These are phyloP conservation scores for Diplodus puntazzo DNA, from an alignment of 2,797 vertebrate genomes.

Conservation along the genomic window DNA sequence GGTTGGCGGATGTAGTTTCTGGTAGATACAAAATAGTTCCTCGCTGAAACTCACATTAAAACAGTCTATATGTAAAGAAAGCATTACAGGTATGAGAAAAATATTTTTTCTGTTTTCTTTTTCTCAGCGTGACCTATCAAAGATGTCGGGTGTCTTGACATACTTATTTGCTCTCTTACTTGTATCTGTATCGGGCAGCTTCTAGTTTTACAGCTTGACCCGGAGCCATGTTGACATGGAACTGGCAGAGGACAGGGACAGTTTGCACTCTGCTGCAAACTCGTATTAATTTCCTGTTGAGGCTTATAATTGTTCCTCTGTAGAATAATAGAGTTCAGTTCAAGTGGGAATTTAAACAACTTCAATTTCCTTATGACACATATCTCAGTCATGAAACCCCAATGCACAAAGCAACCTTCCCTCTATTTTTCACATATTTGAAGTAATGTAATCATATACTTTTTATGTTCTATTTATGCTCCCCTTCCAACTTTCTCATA, in stretches of 20 bases:
- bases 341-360: not conserved
- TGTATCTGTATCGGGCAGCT: constrained; percentile 31
- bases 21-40: no score
- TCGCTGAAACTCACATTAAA: no score
- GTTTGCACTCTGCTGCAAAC: constrained; percentile 16
- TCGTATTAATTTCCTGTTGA: constrained; percentile 4
- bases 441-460: not conserved
- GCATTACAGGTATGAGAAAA: no score
- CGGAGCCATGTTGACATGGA: constrained; percentile 38
- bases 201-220: constrained; percentile 54
- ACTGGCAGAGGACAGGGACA: constrained; percentile 20
- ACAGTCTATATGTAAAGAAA: no score
- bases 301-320: not conserved
- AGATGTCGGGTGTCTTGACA: not conserved
- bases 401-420: not conserved
- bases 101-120: no score
- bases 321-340: not conserved
- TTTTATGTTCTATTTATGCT: not conserved
- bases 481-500: not conserved
- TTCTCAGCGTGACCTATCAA: no score
- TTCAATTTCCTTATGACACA: constrained; percentile 27
- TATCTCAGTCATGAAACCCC: not conserved
- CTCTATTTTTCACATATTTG: not conserved
- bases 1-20: no score
- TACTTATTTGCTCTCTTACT: not conserved